phyloP scores from a whole-genome alignment of 2,888 invertebrate species.

The Dasysyrphus tricinctus region DNA sequence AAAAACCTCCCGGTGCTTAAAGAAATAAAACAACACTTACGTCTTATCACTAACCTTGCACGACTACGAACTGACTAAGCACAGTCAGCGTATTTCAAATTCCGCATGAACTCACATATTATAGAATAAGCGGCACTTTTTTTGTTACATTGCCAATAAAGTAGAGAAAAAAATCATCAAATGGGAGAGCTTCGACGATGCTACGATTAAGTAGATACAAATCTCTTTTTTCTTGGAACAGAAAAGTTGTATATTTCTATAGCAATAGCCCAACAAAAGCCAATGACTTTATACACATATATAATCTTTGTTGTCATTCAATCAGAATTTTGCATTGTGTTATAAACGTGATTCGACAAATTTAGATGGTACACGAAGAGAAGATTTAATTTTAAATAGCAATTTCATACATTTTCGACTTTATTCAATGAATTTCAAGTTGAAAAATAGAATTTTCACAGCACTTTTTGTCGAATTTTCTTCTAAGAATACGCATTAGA shows the following conservation, averaged over 20 bases:
- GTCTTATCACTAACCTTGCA: slow-evolving; percentile 35
- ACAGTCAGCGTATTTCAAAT: slow-evolving; percentile 19
- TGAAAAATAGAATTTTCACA: not conserved
- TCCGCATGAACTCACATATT: slow-evolving; percentile 31
- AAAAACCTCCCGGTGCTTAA: not conserved
- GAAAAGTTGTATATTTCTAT: slow-evolving; percentile 38
- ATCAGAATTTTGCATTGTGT: slow-evolving; percentile 45
- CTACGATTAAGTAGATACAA: slow-evolving; percentile 26
- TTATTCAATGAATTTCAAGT: not conserved
- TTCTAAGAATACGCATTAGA: not conserved
- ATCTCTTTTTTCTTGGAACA: slow-evolving; percentile 46
- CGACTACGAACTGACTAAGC: slow-evolving; percentile 44
- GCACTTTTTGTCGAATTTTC: not conserved
- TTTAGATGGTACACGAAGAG: not conserved
- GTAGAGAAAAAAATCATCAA: not conserved
- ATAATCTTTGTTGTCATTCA: slow-evolving; percentile 30
- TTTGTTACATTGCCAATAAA: slow-evolving; percentile 33
- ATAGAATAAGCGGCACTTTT: slow-evolving; percentile 25
- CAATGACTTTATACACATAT: slow-evolving; percentile 35
- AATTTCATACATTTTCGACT: slow-evolving; percentile 10
- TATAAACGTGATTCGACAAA: slow-evolving; percentile 19
- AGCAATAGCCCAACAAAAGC: slow-evolving; percentile 53
- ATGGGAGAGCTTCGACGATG: slow-evolving; percentile 9
- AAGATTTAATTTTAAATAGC: not conserved
- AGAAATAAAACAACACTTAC: not conserved